These are phyloP conservation scores for Neodiprion virginianus DNA, from an alignment of 1,140 invertebrate species.

Conservation along the genomic window DNA sequence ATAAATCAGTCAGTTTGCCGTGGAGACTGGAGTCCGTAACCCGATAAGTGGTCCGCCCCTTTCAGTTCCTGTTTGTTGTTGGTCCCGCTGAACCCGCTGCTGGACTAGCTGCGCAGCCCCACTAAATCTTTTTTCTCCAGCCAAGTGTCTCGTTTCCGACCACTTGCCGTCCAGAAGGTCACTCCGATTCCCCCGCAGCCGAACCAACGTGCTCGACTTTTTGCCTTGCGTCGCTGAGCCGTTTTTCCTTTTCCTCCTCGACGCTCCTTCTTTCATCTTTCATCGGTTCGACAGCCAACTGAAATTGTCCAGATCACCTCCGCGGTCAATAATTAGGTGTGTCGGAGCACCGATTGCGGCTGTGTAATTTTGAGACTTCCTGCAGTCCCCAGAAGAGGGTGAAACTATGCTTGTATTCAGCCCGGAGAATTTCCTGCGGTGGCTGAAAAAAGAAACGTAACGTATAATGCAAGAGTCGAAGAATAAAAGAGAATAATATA, in stretches of 20 bases:
- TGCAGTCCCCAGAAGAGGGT: not conserved
- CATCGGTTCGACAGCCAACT: constrained; percentile 7
- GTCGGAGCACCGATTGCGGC: constrained; percentile 29
- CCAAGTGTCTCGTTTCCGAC: constrained; percentile 28
- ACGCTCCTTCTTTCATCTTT: not conserved
- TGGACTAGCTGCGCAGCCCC: not conserved
- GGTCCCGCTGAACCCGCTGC: constrained; percentile 11
- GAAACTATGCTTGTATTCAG: too few species aligned
- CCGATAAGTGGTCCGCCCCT: constrained; percentile 30
- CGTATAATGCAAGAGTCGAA: too few species aligned
- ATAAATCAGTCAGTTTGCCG: constrained; percentile 32
- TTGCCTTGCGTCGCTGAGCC: not conserved
- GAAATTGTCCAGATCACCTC: constrained; percentile 37
- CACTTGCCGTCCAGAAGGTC: constrained; percentile 29
- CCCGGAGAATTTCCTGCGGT: too few species aligned
- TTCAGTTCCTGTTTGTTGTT: constrained; percentile 34
- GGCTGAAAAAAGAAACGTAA: too few species aligned
- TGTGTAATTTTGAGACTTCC: constrained; percentile 13
- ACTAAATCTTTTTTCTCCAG: not conserved
- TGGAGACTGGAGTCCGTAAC: constrained; percentile 20
- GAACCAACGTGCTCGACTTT: not conserved
- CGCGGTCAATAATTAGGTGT: constrained; percentile 28
- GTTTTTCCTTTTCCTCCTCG: not conserved
- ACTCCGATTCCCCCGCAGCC: constrained; percentile 6
- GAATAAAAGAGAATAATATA: too few species aligned